These are phyloP conservation scores for Holocentrus rufus DNA, from an alignment of 2,797 vertebrate genomes.

Conservation along the genomic window DNA sequence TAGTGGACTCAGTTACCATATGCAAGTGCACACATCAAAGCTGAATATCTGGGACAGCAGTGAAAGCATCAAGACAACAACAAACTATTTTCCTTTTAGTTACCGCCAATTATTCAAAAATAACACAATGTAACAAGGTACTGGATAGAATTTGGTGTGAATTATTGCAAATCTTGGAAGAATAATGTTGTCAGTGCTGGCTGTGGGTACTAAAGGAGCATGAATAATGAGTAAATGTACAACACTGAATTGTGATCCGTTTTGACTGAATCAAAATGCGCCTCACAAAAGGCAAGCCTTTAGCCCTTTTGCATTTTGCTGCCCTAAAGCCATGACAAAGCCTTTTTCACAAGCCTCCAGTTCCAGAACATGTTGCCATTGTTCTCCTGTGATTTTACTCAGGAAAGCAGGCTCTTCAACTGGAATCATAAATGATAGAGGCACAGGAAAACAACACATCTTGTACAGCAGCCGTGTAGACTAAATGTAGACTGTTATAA, in stretches of 20 bases:
- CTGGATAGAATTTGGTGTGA: neutral
- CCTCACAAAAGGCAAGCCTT: conserved; percentile 36
- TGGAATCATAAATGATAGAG: conserved; percentile 5
- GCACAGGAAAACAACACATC: neutral
- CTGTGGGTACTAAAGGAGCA: neutral
- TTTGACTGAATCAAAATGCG: conserved; percentile 17
- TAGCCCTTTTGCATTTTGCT: conserved; percentile 37
- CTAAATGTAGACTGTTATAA: neutral
- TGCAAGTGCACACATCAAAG: conserved; percentile 3
- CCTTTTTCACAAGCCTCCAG: conserved; percentile 34
- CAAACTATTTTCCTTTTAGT: neutral
- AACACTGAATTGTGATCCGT: conserved; percentile 18
- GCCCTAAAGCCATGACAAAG: conserved; percentile 28
- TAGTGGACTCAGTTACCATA: conserved; percentile 47
- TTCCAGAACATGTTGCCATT: conserved; percentile 40
- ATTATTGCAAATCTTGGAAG: neutral
- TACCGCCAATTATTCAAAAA: neutral
- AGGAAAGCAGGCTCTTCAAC: neutral
- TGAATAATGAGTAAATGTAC: conserved; percentile 6
- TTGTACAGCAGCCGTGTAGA: neutral
- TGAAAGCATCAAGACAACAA: neutral
- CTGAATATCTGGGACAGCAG: neutral
- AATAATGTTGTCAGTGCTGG: neutral
- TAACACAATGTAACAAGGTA: neutral
- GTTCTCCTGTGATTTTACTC: conserved; percentile 24